Conservation (phyloP, 2,888 invertebrate species). For the Diachrysia chrysitis region DNA sequence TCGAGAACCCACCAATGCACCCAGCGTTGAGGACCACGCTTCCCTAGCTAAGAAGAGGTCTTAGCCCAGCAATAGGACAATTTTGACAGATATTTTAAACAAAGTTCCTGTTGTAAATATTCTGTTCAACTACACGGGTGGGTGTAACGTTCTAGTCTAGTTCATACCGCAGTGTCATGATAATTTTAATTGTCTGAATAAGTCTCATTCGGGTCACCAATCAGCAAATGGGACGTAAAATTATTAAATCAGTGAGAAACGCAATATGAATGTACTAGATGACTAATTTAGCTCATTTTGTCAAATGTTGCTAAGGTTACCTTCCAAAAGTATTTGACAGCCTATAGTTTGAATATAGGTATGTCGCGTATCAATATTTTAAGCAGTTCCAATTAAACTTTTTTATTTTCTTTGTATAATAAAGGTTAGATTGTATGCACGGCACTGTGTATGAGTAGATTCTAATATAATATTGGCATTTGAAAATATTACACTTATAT, state of each 20-base stretch:
- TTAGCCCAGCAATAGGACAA: neutral
- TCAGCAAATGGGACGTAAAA: constrained; percentile 61
- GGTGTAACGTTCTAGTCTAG: constrained; percentile 7
- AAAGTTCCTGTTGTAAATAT: neutral
- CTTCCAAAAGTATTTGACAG: neutral
- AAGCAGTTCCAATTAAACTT: too few species aligned
- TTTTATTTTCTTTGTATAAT: neutral
- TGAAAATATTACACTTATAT: too few species aligned
- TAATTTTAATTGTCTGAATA: constrained; percentile 48
- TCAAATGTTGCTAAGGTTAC: neutral
- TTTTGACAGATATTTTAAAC: neutral
- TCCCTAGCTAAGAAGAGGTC: neutral
- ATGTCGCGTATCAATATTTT: too few species aligned
- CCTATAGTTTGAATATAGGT: too few species aligned
- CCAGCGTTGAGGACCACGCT: too few species aligned
- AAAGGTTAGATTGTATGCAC: too few species aligned
- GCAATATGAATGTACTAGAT: constrained; percentile 17
- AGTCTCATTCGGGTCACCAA: constrained; percentile 54
- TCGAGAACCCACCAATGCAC: too few species aligned
- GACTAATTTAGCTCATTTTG: constrained; percentile 35
- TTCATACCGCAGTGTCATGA: neutral
- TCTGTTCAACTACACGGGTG: constrained; percentile 3
- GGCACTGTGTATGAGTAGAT: too few species aligned
- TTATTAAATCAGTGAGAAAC: constrained; percentile 39
- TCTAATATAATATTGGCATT: too few species aligned